These are phyloP conservation scores for Bubo bubo DNA, from an alignment of 2,113 vertebrate species.

Conservation along the genomic window DNA sequence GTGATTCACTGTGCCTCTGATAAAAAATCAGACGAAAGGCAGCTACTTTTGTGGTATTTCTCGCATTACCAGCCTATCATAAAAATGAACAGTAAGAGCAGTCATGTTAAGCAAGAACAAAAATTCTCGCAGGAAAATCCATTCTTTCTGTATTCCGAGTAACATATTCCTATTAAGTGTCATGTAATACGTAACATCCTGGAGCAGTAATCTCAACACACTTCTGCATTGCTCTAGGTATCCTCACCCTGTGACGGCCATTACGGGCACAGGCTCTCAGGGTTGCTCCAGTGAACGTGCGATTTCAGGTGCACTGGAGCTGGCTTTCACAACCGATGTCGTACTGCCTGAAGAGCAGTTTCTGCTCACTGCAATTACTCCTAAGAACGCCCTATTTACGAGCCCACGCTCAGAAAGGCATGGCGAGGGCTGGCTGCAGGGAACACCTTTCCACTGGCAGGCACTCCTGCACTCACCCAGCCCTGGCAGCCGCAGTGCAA, in stretches of 20 bases:
- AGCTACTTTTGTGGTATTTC: background rate
- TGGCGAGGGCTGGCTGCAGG: slow-evolving; percentile 27
- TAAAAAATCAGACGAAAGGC: background rate
- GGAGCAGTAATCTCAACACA: background rate
- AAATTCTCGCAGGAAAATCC: background rate
- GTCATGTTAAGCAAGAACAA: background rate
- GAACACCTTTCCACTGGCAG: slow-evolving; percentile 31
- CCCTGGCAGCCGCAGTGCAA: background rate
- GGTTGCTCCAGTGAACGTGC: background rate
- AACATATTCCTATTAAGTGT: background rate
- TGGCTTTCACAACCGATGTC: background rate
- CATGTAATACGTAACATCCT: background rate
- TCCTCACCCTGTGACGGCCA: background rate
- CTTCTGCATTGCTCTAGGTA: fast-evolving
- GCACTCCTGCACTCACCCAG: background rate
- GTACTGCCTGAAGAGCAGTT: background rate
- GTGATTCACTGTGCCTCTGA: background rate
- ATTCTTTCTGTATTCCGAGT: background rate
- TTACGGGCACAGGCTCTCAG: fast-evolving
- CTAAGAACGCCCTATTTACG: background rate
- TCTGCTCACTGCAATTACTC: background rate
- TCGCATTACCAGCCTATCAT: background rate
- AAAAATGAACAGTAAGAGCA: background rate
- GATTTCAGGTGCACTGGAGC: background rate
- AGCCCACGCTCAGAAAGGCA: background rate